Evolutionary conservation across 2,888 invertebrate genomes (phyloP).

Genomic region (Caprella mutica): DNA sequence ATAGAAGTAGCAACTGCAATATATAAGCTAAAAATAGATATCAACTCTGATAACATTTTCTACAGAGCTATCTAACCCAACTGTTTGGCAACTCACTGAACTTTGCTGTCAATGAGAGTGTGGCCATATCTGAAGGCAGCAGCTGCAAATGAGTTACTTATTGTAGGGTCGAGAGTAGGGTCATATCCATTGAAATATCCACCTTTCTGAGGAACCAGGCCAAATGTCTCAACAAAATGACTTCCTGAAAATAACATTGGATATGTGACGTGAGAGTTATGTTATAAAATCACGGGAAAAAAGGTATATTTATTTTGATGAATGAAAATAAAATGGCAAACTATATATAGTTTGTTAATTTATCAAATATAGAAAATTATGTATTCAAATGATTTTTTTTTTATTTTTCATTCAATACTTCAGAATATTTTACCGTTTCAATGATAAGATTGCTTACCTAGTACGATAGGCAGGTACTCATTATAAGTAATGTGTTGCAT

Average conservation of each 20-base stretch:
- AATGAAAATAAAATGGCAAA: too few species aligned
- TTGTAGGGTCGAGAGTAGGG: constrained; percentile 55
- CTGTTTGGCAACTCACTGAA: constrained; percentile 53
- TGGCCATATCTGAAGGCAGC: constrained; percentile 82
- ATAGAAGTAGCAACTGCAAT: too few species aligned
- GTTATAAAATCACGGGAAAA: too few species aligned
- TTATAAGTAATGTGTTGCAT: constrained; percentile 46
- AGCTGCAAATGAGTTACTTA: constrained; percentile 67
- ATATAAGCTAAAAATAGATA: too few species aligned
- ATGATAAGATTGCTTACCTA: constrained; percentile 37
- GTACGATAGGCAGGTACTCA: constrained; percentile 43
- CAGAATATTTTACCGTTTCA: too few species aligned
- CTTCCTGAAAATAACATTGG: constrained; percentile 40
- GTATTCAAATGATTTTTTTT: too few species aligned
- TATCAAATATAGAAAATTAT: too few species aligned
- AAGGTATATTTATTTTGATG: too few species aligned
- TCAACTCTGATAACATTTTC: too few species aligned
- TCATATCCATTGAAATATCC: constrained; percentile 50
- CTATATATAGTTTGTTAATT: too few species aligned
- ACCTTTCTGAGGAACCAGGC: constrained; percentile 43
- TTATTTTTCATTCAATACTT: too few species aligned
- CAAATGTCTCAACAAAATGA: constrained; percentile 52
- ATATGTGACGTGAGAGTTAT: not conserved
- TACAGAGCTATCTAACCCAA: too few species aligned
- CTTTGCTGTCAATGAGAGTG: constrained; percentile 61